A percentile compares a stretch with the other conserved stretches of the same genome.
Conservation (phyloP, 2,888 invertebrate genomes). For the Ichneumoninae sp. region DNA sequence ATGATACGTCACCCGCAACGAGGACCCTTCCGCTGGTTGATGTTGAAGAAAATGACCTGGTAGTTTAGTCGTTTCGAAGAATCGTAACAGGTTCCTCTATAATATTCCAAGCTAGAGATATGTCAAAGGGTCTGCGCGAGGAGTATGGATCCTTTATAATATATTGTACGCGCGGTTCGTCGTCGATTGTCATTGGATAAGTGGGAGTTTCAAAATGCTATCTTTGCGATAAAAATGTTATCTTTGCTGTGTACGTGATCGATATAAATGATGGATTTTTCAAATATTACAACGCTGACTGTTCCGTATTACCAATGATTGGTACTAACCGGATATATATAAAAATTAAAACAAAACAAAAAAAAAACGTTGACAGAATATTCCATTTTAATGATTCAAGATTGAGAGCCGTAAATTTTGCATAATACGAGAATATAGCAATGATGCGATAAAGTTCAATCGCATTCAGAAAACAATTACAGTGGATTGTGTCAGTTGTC, state of each 20-base stretch:
- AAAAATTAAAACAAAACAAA: not conserved
- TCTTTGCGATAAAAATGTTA: slow-evolving; percentile 36
- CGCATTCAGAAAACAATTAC: not conserved
- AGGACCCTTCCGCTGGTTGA: slow-evolving; percentile 39
- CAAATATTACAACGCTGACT: slow-evolving; percentile 24
- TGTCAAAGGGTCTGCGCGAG: slow-evolving; percentile 36
- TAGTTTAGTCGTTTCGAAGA: slow-evolving; percentile 67
- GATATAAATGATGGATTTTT: slow-evolving; percentile 15
- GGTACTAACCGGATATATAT: slow-evolving; percentile 30
- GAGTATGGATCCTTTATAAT: slow-evolving; percentile 5
- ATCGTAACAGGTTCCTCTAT: slow-evolving; percentile 4
- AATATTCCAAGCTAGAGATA: slow-evolving; percentile 34
- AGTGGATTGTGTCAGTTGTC: not conserved
- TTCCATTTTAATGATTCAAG: slow-evolving; percentile 14
- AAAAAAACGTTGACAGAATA: slow-evolving; percentile 20
- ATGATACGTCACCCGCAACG: slow-evolving; percentile 50
- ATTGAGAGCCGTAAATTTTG: slow-evolving; percentile 16
- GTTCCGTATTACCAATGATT: slow-evolving; percentile 27
- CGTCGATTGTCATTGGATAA: slow-evolving; percentile 11
- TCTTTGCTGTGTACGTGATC: slow-evolving; percentile 3
- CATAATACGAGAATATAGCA: slow-evolving; percentile 8
- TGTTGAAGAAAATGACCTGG: slow-evolving; percentile 67
- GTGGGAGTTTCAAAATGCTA: slow-evolving; percentile 3
- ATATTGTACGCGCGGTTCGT: slow-evolving; percentile 15
- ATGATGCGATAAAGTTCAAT: not conserved